Base-by-base conservation (phyloP, 1,140 invertebrate species). In the Lutraria rhynchaena region DNA sequence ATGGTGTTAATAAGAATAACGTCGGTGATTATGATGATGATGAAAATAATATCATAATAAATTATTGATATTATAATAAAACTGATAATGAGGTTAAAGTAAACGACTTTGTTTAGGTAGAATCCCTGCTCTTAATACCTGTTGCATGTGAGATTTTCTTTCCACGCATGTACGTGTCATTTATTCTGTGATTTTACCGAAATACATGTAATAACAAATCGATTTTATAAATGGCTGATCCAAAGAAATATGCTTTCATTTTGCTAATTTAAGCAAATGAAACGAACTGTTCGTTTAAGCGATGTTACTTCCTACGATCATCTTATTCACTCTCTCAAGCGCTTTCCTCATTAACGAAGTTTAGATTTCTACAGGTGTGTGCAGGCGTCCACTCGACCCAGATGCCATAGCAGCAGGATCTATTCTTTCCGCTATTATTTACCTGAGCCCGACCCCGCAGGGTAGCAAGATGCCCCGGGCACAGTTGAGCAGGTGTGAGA, bases 301-400 rank as follows among this genome's bases (percentile, higher is more conserved):
- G 5, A 9, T 19, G 33, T 27, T n/a, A 41, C 55, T 29, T 44
- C 15, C 55, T 57, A 33, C 41, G 33, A 11, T 58, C 53, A 51
- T 51, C 70, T 3, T 44, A 33, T 61, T 73, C 24, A 44, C 22
- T 67, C 44, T 19, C 63, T 22, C 63, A 51, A 44, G 24, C 44
- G 51, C 44, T 77, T 55, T n/a, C 22, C 75, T 77, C 75, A 77
- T 77, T 77, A 77, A 58, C 46, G 31, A 67, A 63, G 24, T 31
- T 60, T 75, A 35, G 24, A 27, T 65, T 77, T 77, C 61, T 55
- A 77, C 75, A 77, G 75, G 75, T 77, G 75, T 67, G 46, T 65
- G 61, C 75, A 55, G 75, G 60, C 75, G 17, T 33, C 58, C 61
- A 53, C 75, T 77, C 63, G 46, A 57, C 46, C 46, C 22, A 63